phyloP scores from a whole-genome alignment of 2,113 vertebrate species.

The Platichthys stellatus region DNA sequence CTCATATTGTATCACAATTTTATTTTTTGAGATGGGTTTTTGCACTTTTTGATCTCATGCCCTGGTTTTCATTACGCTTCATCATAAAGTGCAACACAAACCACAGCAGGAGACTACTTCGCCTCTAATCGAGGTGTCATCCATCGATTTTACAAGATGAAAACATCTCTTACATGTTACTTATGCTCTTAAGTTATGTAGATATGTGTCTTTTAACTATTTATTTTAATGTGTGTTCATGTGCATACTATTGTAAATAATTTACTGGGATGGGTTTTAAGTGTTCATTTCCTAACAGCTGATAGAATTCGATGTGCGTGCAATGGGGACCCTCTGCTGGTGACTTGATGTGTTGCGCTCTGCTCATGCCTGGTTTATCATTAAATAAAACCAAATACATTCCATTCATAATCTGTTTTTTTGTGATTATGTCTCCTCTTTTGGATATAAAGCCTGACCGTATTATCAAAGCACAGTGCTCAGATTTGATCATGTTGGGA shows the following conservation, averaged over 20 bases:
- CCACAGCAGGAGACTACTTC: slow-evolving; percentile 36
- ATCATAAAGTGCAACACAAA: slow-evolving; percentile 31
- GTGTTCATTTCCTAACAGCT: slow-evolving; percentile 31
- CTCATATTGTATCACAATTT: background rate
- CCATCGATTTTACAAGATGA: slow-evolving; percentile 47
- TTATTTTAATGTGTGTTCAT: slow-evolving; percentile 92
- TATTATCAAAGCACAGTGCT: background rate
- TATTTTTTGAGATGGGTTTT: slow-evolving; percentile 25
- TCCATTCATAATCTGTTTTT: slow-evolving; percentile 59
- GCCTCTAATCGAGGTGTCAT: slow-evolving; percentile 49
- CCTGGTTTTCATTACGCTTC: slow-evolving; percentile 8
- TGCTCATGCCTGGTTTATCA: slow-evolving; percentile 56
- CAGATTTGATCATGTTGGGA: too few relatives aligned
- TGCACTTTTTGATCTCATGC: slow-evolving; percentile 60
- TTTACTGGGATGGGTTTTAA: slow-evolving; percentile 36
- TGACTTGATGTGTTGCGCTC: slow-evolving; percentile 59
- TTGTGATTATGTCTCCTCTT: slow-evolving; percentile 14
- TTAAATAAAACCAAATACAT: slow-evolving; percentile 76
- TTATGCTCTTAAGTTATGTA: slow-evolving; percentile 87
- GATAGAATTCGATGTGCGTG: slow-evolving; percentile 59
- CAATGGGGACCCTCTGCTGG: slow-evolving; percentile 66
- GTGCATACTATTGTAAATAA: slow-evolving; percentile 83
- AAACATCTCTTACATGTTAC: slow-evolving; percentile 53
- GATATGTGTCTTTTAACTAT: slow-evolving; percentile 83
- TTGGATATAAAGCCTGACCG: background rate